These are phyloP conservation scores for Agonopterix arenella DNA, from an alignment of 2,888 invertebrate species.

Conservation along the genomic window DNA sequence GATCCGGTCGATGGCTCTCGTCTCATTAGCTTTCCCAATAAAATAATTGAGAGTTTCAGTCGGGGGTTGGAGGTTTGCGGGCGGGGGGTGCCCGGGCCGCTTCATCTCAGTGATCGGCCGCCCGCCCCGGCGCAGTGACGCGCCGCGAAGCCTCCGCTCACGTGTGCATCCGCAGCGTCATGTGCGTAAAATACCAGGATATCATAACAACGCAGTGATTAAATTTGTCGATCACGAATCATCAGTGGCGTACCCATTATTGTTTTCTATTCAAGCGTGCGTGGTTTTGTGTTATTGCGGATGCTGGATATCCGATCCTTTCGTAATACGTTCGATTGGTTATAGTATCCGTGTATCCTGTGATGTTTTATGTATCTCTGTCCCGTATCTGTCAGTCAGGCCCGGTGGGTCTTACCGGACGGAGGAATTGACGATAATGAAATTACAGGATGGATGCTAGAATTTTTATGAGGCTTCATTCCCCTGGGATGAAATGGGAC, in stretches of 20 bases:
- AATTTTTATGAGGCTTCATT: too few relatives aligned
- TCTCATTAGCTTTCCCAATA: conserved; percentile 74
- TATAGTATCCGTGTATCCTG: conserved; percentile 28
- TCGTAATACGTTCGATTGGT: conserved; percentile 23
- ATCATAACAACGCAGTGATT: conserved; percentile 33
- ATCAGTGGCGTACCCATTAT: conserved; percentile 31
- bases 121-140: conserved; percentile 60
- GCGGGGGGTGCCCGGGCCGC: conserved; percentile 40
- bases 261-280: conserved; percentile 10
- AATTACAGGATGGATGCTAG: too few relatives aligned
- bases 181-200: conserved; percentile 32
- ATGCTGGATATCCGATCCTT: conserved; percentile 9
- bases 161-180: conserved; percentile 20
- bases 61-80: conserved; percentile 31
- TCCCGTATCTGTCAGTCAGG: background rate
- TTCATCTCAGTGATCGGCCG: conserved; percentile 56
- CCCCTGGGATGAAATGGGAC: too few relatives aligned
- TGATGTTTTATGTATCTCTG: conserved; percentile 12
- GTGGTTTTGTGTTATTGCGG: conserved; percentile 17
- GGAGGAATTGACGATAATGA: too few relatives aligned
- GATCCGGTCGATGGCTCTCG: conserved; percentile 52
- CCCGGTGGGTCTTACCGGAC: background rate
- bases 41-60: conserved; percentile 72
- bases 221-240: conserved; percentile 20
- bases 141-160: conserved; percentile 6